These are phyloP conservation scores for Trachymyrmex septentrionalis DNA, from an alignment of 1,140 invertebrate genomes.

Conservation along the genomic window DNA sequence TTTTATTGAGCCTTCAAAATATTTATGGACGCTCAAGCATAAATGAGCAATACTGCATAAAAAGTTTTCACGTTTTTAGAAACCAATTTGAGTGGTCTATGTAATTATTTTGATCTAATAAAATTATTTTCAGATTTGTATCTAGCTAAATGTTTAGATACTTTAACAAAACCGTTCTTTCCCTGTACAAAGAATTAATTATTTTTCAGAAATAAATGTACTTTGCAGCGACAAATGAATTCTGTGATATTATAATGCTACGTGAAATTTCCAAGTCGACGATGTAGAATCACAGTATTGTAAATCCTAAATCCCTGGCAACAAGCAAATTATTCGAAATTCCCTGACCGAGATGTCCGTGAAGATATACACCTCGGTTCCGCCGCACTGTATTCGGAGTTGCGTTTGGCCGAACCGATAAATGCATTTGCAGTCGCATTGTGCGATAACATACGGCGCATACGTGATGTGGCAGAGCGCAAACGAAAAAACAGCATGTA, in stretches of 20 bases:
- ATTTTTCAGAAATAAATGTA: not conserved
- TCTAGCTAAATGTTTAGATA: no score
- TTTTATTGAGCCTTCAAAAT: no score
- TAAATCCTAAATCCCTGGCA: conserved; percentile 64
- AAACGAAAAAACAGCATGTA: conserved; percentile 51
- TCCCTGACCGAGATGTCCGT: conserved; percentile 68
- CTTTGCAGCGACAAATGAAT: conserved; percentile 33
- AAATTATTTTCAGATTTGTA: no score
- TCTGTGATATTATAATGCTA: not conserved
- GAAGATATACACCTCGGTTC: conserved; percentile 64
- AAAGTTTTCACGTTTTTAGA: no score
- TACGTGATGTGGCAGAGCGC: conserved; percentile 63
- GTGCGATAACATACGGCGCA: conserved; percentile 71
- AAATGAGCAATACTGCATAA: no score
- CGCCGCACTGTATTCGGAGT: conserved; percentile 18
- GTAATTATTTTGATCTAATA: no score
- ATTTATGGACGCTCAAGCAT: no score
- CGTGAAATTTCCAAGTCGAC: not conserved
- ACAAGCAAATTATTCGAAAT: conserved; percentile 76
- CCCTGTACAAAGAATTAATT: not conserved
- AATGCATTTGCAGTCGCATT: conserved; percentile 74
- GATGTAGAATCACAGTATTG: conserved; percentile 51
- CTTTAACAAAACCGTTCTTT: no score
- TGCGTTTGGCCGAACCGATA: conserved; percentile 63
- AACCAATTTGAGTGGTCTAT: no score